phyloP scores from a whole-genome alignment of 2,113 vertebrate species.

The Hemiscyllium ocellatum region DNA sequence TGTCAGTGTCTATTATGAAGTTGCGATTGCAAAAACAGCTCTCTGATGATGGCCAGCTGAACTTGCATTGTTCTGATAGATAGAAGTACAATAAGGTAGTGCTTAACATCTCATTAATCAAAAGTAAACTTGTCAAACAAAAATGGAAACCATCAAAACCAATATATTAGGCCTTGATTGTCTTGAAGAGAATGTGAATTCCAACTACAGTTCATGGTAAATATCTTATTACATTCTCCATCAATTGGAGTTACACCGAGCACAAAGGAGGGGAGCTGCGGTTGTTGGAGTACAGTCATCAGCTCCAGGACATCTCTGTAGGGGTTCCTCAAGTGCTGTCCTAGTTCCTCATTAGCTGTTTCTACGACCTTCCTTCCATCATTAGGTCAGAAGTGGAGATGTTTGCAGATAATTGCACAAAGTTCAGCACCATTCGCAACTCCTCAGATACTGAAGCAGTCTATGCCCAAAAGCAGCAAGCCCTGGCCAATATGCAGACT shows the following conservation, averaged over 20 bases:
- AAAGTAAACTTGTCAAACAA: not conserved
- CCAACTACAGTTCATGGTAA: not conserved
- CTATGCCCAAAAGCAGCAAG: too few relatives aligned
- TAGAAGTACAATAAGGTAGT: not conserved
- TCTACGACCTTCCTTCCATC: too few relatives aligned
- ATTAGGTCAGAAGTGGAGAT: too few relatives aligned
- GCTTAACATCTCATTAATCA: not conserved
- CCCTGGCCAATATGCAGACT: too few relatives aligned
- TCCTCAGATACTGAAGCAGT: too few relatives aligned
- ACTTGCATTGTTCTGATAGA: not conserved
- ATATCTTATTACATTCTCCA: not conserved
- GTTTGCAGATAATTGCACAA: too few relatives aligned
- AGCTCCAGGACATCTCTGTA: too few relatives aligned
- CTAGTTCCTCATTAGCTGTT: too few relatives aligned
- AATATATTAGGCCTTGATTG: not conserved
- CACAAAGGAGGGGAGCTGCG: not conserved
- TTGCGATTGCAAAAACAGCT: not conserved
- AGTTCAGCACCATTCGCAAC: too few relatives aligned
- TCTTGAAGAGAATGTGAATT: not conserved
- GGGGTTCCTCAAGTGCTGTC: too few relatives aligned
- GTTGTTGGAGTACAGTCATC: too few relatives aligned
- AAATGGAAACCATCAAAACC: not conserved
- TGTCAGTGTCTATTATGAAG: slow-evolving; percentile 19
- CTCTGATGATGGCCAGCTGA: slow-evolving; percentile 7
- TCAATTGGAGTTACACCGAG: not conserved